Conservation (phyloP, 2,113 vertebrate genomes). For the Raja brachyura region DNA sequence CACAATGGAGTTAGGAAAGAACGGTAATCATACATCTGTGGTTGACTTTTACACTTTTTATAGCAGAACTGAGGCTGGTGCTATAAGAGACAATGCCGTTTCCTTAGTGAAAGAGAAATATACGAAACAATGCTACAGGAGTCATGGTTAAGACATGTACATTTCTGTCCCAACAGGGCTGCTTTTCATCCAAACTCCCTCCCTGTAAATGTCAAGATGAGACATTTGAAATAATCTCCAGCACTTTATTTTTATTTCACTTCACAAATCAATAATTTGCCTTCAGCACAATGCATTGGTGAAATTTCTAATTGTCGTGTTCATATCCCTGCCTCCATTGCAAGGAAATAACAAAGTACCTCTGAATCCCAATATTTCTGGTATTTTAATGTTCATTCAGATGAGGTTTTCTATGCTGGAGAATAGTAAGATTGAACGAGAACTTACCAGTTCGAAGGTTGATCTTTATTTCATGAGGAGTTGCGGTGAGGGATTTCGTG, state of each 20-base stretch:
- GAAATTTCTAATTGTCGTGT: background rate
- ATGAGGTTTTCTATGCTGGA: background rate
- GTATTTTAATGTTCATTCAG: background rate
- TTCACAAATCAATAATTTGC: background rate
- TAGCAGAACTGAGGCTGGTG: background rate
- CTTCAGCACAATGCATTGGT: background rate
- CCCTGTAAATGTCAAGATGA: background rate
- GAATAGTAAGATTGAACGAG: too few species aligned
- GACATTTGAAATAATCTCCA: background rate
- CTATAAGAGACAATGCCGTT: background rate
- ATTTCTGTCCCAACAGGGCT: background rate
- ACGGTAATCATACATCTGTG: background rate
- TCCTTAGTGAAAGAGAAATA: background rate
- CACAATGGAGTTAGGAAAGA: background rate
- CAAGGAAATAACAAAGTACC: background rate
- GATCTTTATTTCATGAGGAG: too few species aligned
- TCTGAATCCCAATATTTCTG: background rate
- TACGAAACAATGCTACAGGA: background rate
- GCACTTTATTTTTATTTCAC: background rate
- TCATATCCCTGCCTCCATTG: background rate
- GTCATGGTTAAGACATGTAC: background rate
- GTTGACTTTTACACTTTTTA: background rate
- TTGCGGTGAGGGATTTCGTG: too few species aligned
- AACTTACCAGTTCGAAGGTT: too few species aligned
- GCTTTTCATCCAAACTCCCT: conserved; percentile 8